Evolutionary conservation across 1,140 invertebrate genomes (phyloP).

Genomic region (Portunus trituberculatus): DNA sequence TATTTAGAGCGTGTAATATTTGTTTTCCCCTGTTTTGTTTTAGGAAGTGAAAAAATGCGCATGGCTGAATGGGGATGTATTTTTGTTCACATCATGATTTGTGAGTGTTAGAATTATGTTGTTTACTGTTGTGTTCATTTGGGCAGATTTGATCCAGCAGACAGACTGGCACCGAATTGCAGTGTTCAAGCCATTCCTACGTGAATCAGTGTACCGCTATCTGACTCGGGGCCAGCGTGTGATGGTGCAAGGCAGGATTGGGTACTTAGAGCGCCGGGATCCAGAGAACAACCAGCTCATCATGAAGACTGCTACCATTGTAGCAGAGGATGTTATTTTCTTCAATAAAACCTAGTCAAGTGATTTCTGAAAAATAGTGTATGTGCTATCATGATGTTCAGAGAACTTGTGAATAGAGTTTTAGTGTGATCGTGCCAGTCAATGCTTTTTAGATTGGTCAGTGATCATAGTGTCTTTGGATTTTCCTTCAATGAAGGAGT

Average conservation of each 20-base stretch:
- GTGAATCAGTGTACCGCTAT: constrained; percentile 89
- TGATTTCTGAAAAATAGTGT: neutral
- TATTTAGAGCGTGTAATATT: too few species aligned
- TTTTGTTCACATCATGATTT: too few species aligned
- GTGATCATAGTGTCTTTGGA: too few species aligned
- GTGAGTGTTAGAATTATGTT: too few species aligned
- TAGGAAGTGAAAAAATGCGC: too few species aligned
- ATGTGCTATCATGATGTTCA: too few species aligned
- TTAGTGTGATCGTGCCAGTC: too few species aligned
- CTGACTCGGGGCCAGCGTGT: constrained; percentile 93
- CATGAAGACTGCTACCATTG: constrained; percentile 87
- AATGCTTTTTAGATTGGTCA: too few species aligned
- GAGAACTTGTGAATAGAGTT: too few species aligned
- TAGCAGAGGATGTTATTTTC: constrained; percentile 93
- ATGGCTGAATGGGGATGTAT: too few species aligned
- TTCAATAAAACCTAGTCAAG: constrained; percentile 81
- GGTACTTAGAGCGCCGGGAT: constrained; percentile 87
- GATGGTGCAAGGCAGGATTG: constrained; percentile 89
- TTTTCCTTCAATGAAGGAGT: too few species aligned
- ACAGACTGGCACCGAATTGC: constrained; percentile 95
- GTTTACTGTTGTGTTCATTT: constrained; percentile 74
- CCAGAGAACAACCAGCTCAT: constrained; percentile 89
- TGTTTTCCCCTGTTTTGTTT: too few species aligned
- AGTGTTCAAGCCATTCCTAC: constrained; percentile 91
- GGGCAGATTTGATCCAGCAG: constrained; percentile 86